Conservation (phyloP, 2,888 invertebrate genomes). For the Charanyca ferruginea region DNA sequence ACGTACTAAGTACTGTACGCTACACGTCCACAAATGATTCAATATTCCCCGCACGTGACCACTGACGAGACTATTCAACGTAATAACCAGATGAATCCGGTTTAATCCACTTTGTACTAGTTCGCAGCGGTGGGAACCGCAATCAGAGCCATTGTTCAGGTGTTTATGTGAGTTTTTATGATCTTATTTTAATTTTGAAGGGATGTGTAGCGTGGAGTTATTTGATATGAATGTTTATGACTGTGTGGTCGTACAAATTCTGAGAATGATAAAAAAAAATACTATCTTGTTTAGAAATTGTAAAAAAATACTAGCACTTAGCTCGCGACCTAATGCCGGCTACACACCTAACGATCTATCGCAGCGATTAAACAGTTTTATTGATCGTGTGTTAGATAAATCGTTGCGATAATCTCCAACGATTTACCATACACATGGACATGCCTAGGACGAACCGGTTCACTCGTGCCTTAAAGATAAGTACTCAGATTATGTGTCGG, state of each 20-base stretch:
- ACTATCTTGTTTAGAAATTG: too few species aligned
- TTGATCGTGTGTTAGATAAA: too few species aligned
- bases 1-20: conserved; percentile 39
- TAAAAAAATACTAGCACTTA: too few species aligned
- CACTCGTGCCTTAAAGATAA: too few species aligned
- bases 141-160: conserved; percentile 59
- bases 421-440: too few species aligned
- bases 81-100: conserved; percentile 35
- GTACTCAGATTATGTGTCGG: too few species aligned
- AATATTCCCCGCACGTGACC: conserved; percentile 54
- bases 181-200: neutral
- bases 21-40: conserved; percentile 46
- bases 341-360: too few species aligned
- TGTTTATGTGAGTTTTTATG: neutral
- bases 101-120: conserved; percentile 56
- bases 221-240: neutral
- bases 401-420: too few species aligned
- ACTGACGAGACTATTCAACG: conserved; percentile 58
- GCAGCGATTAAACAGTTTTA: too few species aligned
- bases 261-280: neutral
- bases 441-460: too few species aligned
- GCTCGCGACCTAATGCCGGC: too few species aligned
- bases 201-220: neutral
- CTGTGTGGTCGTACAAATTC: neutral
- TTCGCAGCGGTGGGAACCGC: conserved; percentile 41